A percentile compares a stretch with the other conserved stretches of the same genome.
Evolutionary conservation across 2,797 vertebrate genomes (phyloP).

Genomic region (Lemur catta): DNA sequence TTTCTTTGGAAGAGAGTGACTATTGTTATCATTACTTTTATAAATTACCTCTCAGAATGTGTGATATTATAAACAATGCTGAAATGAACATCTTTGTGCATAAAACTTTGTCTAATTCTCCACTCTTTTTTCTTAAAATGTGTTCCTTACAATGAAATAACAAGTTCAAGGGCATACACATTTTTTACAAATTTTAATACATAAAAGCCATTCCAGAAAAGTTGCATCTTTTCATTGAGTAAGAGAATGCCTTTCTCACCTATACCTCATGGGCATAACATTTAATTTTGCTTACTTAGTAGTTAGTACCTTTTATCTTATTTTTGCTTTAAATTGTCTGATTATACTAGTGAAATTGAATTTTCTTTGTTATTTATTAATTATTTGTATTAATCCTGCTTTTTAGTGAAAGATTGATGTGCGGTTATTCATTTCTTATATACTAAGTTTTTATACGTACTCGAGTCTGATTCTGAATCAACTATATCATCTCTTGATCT

Average conservation of each 20-base stretch:
- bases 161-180: not conserved
- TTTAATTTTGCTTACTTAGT: slow-evolving; percentile 18
- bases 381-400: not conserved
- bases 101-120: not conserved
- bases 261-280: not conserved
- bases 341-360: not conserved
- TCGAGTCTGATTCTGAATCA: not conserved
- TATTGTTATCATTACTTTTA: not conserved
- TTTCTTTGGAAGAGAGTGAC: not conserved
- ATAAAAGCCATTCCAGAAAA: not conserved
- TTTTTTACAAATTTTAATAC: not conserved
- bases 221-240: not conserved
- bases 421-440: not conserved
- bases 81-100: not conserved
- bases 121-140: not conserved
- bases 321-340: not conserved
- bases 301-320: not conserved
- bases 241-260: not conserved
- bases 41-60: not conserved
- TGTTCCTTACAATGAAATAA: slow-evolving; percentile 1
- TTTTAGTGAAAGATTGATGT: slow-evolving; percentile 33
- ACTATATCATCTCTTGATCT: not conserved
- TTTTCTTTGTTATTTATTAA: slow-evolving; percentile 23
- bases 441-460: not conserved
- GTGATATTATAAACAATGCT: not conserved